These are phyloP conservation scores for Dinomys branickii DNA, from an alignment of 2,113 vertebrate genomes.

Conservation along the genomic window DNA sequence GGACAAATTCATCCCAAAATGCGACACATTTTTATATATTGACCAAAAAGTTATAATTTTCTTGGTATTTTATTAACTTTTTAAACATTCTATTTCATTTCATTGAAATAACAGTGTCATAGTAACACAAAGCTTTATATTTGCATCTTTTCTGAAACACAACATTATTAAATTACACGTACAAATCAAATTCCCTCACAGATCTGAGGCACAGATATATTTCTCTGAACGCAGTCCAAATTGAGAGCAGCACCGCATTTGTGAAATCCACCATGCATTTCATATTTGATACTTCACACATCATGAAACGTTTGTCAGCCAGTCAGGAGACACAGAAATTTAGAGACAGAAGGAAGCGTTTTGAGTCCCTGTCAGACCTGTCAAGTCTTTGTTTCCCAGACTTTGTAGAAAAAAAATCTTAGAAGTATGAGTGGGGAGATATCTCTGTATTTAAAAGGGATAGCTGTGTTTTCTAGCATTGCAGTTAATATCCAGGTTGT, in stretches of 20 bases:
- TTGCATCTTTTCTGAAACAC: conserved; percentile 32
- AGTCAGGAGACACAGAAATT: conserved; percentile 46
- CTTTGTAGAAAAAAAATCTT: conserved; percentile 47
- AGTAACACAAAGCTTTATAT: background rate
- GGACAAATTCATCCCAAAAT: background rate
- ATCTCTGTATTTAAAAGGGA: conserved; percentile 47
- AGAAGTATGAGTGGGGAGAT: background rate
- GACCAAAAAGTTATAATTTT: background rate
- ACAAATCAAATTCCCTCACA: conserved; percentile 36
- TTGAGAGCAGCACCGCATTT: conserved; percentile 28
- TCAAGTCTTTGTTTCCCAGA: conserved; percentile 55
- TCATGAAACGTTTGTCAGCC: conserved; percentile 64
- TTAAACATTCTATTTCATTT: background rate
- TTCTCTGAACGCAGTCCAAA: conserved; percentile 31
- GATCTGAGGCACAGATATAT: background rate
- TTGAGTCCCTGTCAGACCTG: conserved; percentile 43
- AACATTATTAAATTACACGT: conserved; percentile 30
- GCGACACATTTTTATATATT: background rate
- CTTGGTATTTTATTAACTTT: background rate
- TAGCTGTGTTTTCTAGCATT: conserved; percentile 13
- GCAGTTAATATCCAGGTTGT: conserved; percentile 23
- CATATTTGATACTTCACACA: conserved; percentile 61
- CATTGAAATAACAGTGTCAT: conserved; percentile 21
- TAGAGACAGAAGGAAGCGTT: conserved; percentile 47
- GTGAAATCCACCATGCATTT: conserved; percentile 36